Conservation (phyloP, 2,797 vertebrate species). For the Zonotrichia albicollis region DNA sequence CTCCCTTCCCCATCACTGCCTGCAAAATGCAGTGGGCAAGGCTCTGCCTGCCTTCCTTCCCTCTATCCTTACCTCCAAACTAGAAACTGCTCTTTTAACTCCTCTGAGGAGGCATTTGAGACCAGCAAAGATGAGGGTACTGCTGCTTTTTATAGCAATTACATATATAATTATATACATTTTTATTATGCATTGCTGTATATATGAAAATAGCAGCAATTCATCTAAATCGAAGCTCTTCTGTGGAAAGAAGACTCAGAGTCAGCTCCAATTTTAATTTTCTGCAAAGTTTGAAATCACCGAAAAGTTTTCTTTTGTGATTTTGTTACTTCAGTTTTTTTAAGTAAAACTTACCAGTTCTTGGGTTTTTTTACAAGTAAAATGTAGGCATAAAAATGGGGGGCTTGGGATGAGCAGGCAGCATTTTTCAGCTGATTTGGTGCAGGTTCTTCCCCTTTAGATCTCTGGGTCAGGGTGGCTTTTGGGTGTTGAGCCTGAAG, state of each 20-base stretch:
- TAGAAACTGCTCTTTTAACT: not conserved
- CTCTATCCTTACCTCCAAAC: not conserved
- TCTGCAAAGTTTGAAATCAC: not conserved
- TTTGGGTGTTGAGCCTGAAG: not conserved
- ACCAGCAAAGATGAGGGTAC: not conserved
- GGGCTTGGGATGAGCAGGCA: not conserved
- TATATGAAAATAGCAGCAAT: not conserved
- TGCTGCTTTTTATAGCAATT: not conserved
- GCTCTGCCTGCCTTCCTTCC: fast-evolving
- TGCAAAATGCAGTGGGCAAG: not conserved
- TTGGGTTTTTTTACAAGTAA: not conserved
- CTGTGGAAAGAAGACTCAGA: not conserved
- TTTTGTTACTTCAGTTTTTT: not conserved
- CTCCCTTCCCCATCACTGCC: not conserved
- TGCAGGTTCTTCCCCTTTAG: not conserved
- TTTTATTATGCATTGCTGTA: not conserved
- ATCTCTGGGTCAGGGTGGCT: not conserved
- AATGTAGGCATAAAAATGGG: not conserved
- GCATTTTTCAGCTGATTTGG: not conserved
- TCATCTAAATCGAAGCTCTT: not conserved
- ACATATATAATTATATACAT: not conserved
- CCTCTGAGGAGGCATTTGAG: not conserved
- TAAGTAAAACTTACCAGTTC: not conserved
- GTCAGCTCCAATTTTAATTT: not conserved
- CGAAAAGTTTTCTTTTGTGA: not conserved